phyloP scores from a whole-genome alignment of 2,888 invertebrate species.

The Agrotis clavis region DNA sequence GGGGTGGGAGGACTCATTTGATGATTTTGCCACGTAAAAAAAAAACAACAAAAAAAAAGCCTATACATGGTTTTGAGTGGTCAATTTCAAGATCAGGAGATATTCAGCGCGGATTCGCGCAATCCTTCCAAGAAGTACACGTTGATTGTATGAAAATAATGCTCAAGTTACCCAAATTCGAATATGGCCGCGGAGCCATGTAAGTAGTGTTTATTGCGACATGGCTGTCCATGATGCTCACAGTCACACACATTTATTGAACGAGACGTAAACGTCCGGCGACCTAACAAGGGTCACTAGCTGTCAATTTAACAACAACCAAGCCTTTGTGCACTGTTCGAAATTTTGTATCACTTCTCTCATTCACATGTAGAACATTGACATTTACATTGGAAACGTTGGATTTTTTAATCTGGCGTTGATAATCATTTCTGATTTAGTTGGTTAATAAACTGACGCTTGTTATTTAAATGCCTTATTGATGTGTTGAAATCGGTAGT shows the following conservation, averaged over 20 bases:
- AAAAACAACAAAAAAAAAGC: too few species aligned
- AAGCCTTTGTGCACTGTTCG: constrained; percentile 68
- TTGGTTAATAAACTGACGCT: constrained; percentile 57
- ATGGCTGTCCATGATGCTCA: constrained; percentile 64
- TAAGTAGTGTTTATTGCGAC: constrained; percentile 65
- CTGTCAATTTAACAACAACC: constrained; percentile 73
- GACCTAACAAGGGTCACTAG: constrained; percentile 75
- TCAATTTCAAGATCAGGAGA: constrained; percentile 40
- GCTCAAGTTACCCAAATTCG: constrained; percentile 60
- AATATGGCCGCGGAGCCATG: constrained; percentile 61
- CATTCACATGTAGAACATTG: constrained; percentile 49
- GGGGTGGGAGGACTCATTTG: too few species aligned
- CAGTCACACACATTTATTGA: constrained; percentile 69
- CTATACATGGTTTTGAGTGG: constrained; percentile 24
- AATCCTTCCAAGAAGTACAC: constrained; percentile 57
- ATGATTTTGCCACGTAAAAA: too few species aligned
- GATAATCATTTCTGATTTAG: constrained; percentile 18
- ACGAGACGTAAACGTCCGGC: constrained; percentile 76
- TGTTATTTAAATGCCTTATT: constrained; percentile 69
- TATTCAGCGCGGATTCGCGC: constrained; percentile 49
- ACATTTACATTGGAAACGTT: constrained; percentile 18
- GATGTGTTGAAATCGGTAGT: constrained; percentile 71
- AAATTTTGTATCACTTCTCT: constrained; percentile 64
- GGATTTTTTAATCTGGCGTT: constrained; percentile 18
- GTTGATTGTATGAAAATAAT: constrained; percentile 62